A percentile compares a stretch with the other conserved stretches of the same genome.
Conservation (phyloP, 37 sponge, comb jelly and placozoan species). For the Agelas oroides region DNA sequence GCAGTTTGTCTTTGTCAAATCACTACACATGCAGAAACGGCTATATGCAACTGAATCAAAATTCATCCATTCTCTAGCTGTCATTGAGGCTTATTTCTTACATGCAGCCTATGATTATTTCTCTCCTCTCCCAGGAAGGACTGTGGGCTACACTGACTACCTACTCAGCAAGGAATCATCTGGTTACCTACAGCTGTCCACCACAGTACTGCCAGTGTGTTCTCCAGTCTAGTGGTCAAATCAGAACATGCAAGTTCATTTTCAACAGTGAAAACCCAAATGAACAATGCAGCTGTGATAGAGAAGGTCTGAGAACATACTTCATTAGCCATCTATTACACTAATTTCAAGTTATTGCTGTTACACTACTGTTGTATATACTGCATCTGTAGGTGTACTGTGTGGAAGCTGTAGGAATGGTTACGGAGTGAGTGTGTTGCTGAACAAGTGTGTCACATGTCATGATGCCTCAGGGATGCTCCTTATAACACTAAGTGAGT, state of each 20-base stretch:
- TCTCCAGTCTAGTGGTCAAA: not conserved
- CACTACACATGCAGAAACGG: too few relatives aligned
- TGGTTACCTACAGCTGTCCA: constrained; percentile 51
- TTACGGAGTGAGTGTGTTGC: constrained; percentile 67
- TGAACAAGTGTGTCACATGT: constrained; percentile 63
- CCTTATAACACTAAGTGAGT: constrained; percentile 43
- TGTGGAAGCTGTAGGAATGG: constrained; percentile 71
- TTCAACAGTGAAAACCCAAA: constrained; percentile 1
- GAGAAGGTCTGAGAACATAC: too few relatives aligned
- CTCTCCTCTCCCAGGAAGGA: not conserved
- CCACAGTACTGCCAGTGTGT: constrained; percentile 58
- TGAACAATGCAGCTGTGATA: constrained; percentile 33
- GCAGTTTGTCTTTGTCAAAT: too few relatives aligned
- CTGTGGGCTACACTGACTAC: not conserved
- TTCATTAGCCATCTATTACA: not conserved
- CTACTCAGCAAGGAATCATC: not conserved
- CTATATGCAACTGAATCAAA: too few relatives aligned
- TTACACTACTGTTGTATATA: too few relatives aligned
- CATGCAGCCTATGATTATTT: too few relatives aligned
- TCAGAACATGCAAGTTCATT: constrained; percentile 2
- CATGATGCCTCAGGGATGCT: constrained; percentile 44
- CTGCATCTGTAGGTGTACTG: constrained; percentile 42
- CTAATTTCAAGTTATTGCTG: too few relatives aligned
- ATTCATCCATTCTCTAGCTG: too few relatives aligned
- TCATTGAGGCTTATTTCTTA: too few relatives aligned